phyloP scores from a whole-genome alignment of 2,888 invertebrate species.

The Brachypterus glaber region DNA sequence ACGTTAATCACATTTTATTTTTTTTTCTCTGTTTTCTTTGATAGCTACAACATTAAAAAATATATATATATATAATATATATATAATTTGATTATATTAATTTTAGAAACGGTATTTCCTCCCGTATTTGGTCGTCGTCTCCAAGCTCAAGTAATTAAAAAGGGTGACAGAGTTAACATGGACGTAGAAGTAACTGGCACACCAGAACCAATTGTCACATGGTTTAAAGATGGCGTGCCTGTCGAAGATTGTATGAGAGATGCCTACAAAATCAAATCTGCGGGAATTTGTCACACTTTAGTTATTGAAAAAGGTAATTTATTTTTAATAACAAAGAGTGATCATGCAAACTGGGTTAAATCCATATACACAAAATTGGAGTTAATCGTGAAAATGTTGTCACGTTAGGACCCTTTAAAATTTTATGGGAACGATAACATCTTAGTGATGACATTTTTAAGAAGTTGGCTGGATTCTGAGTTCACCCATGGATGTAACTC shows the following conservation, averaged over 20 bases:
- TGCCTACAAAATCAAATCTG: slow-evolving; percentile 49
- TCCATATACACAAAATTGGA: too few relatives aligned
- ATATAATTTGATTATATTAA: slow-evolving; percentile 5
- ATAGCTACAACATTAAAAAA: too few relatives aligned
- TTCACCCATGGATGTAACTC: too few relatives aligned
- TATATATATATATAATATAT: not conserved
- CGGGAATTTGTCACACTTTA: slow-evolving; percentile 59
- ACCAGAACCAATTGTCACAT: slow-evolving; percentile 62
- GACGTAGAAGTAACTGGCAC: slow-evolving; percentile 72
- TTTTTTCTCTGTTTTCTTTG: slow-evolving; percentile 3
- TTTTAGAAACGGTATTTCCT: slow-evolving; percentile 65
- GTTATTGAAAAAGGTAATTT: slow-evolving; percentile 59
- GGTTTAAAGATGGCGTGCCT: slow-evolving; percentile 63
- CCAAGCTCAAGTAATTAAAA: slow-evolving; percentile 64
- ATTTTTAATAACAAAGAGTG: too few relatives aligned
- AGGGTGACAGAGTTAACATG: slow-evolving; percentile 61
- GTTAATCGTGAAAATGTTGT: too few relatives aligned
- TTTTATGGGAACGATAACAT: too few relatives aligned
- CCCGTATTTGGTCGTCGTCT: slow-evolving; percentile 71
- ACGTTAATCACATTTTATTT: not conserved
- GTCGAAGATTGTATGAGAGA: slow-evolving; percentile 47
- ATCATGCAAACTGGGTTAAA: too few relatives aligned
- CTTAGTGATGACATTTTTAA: too few relatives aligned
- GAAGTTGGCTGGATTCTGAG: too few relatives aligned
- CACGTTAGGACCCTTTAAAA: too few relatives aligned